Conservation (phyloP, 2,797 vertebrate species). For the Pagetopsis macropterus region DNA sequence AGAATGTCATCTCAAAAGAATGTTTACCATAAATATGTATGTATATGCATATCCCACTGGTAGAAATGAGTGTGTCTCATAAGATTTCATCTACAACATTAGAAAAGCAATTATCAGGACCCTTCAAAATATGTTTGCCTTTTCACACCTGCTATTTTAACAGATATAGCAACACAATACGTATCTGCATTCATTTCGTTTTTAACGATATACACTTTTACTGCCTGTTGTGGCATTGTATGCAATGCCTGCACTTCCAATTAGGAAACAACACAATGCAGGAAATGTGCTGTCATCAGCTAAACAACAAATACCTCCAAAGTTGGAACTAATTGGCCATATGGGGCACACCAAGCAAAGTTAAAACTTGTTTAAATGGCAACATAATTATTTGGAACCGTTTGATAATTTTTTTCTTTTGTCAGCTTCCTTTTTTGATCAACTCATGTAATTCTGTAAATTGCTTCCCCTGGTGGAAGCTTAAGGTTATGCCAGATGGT, state of each 20-base stretch:
- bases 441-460: background rate
- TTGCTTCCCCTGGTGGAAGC: slow-evolving; percentile 6
- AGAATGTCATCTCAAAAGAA: background rate
- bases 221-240: background rate
- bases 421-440: background rate
- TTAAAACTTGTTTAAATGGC: background rate
- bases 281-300: slow-evolving; percentile 10
- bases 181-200: slow-evolving; percentile 12
- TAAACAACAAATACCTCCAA: background rate
- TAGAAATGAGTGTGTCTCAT: slow-evolving; percentile 20
- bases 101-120: slow-evolving; percentile 37
- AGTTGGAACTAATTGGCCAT: slow-evolving; percentile 31
- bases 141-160: slow-evolving; percentile 40
- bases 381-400: background rate
- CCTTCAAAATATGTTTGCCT: slow-evolving; percentile 36
- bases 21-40: background rate
- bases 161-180: slow-evolving; percentile 26
- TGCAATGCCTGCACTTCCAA: background rate
- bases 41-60: slow-evolving; percentile 20
- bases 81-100: slow-evolving; percentile 1
- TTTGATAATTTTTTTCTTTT: background rate
- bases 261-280: slow-evolving; percentile 19
- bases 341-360: slow-evolving; percentile 26
- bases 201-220: slow-evolving; percentile 15
- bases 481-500: background rate